Evolutionary conservation across 1,140 invertebrate genomes (phyloP).

Genomic region (Caenorhabditis inopinata): DNA sequence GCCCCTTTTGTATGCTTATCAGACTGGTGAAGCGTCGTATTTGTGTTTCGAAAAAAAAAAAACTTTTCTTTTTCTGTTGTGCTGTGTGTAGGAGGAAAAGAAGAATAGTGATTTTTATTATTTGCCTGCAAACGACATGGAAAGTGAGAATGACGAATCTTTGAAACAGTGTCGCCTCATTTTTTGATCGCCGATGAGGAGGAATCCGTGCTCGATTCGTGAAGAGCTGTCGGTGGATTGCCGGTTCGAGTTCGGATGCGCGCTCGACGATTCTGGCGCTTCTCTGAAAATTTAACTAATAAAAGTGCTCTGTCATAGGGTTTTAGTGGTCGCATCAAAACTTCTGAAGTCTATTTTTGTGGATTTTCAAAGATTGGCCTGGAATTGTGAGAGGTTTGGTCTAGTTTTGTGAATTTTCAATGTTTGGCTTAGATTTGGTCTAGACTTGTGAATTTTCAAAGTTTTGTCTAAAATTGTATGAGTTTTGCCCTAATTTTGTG

Average conservation of each 20-base stretch:
- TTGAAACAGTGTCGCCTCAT: too few species aligned
- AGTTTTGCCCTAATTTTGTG: too few species aligned
- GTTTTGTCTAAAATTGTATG: too few species aligned
- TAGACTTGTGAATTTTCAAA: too few species aligned
- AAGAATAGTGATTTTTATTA: background rate
- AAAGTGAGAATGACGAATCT: background rate
- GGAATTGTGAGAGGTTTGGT: too few species aligned
- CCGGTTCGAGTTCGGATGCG: background rate
- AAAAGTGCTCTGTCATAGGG: too few species aligned
- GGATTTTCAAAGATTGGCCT: too few species aligned
- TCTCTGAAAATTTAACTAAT: background rate
- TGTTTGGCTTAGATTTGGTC: too few species aligned
- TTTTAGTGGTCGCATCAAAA: too few species aligned
- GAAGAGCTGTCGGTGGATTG: background rate
- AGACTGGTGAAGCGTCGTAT: background rate
- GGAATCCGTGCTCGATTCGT: slow-evolving; percentile 1
- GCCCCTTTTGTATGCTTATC: slow-evolving; percentile 25
- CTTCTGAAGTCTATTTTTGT: too few species aligned
- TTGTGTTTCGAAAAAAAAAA: slow-evolving; percentile 19
- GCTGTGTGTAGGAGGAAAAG: background rate
- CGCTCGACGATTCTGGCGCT: background rate
- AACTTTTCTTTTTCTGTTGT: slow-evolving; percentile 15
- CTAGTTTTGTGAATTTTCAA: too few species aligned
- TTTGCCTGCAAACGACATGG: background rate
- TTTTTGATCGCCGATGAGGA: background rate